Base-by-base conservation (phyloP, 2,888 invertebrate genomes). In the Brachycybe producta region DNA sequence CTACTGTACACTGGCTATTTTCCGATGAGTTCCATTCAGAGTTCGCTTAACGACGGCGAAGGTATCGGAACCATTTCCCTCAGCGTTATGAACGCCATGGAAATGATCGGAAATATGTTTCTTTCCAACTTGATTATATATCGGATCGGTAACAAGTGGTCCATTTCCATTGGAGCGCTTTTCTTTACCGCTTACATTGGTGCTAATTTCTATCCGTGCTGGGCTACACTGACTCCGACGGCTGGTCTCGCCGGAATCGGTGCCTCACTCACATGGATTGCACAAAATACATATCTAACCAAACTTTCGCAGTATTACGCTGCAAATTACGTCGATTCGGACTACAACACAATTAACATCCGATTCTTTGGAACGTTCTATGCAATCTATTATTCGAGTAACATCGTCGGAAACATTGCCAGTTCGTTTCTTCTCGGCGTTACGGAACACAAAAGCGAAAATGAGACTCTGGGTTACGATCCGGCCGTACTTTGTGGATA, bases 291-390 rank as follows among this genome's bases (percentile, higher is more conserved):
- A 5, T 48, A 48, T n/a, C 15, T 48, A 8, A 48, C 36, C 28
- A 39, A 39, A n/a, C 19, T 27, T 15, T 39, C 48, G 5, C 39
- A 40, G 2, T 40, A 48, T 15, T 48, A 48, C 28, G 5, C 36
- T 3, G 40, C 7, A 1, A n/a, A n/a, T n/a, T 30, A 30, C 26
- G 19, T 30, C 5, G 48, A 30, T 2, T 2, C 21, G 8, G 24
- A 19, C 15, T 24, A 11, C 27, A 3, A 36, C 27, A 40, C 28
- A 2, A 30, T 48, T 19, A 48, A 48, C 40, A 27, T 40, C 28
- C 24, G 48, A 13, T 48, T 48, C 5, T 48, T 48, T 21, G 48
- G 48, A 2, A 48, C 40, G 15, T 48, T 48, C 27, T 48, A 40
- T 13, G 13, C 36, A 21, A 40, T 48, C 19, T 48, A 19, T 24